Conservation (phyloP, 2,797 vertebrate genomes). For the Sus cebifrons region DNA sequence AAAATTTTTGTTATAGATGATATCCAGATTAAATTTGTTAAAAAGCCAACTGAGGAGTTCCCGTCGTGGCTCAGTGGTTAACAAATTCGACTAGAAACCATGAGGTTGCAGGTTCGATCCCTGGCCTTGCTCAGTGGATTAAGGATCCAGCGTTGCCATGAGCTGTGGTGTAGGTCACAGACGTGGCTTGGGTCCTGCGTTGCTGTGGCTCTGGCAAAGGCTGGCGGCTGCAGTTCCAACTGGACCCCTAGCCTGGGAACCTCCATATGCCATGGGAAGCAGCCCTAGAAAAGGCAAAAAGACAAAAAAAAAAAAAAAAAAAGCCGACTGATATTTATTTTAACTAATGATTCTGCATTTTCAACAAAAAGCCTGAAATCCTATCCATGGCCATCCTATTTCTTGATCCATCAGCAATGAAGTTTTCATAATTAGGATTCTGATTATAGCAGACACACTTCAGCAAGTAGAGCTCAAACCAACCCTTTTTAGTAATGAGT, state of each 20-base stretch:
- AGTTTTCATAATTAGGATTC: conserved; percentile 38
- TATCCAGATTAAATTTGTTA: conserved; percentile 18
- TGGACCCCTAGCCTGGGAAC: too few relatives aligned
- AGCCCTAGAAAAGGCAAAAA: too few relatives aligned
- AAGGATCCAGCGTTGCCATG: too few relatives aligned
- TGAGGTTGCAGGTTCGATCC: too few relatives aligned
- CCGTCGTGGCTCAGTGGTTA: too few relatives aligned
- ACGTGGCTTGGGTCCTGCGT: too few relatives aligned
- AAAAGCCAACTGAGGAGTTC: not conserved
- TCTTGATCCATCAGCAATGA: conserved; percentile 29
- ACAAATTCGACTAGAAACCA: too few relatives aligned
- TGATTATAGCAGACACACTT: not conserved
- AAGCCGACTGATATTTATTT: conserved; percentile 9
- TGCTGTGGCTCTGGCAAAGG: too few relatives aligned
- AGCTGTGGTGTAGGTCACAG: too few relatives aligned
- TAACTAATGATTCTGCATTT: conserved; percentile 54
- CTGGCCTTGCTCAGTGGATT: too few relatives aligned
- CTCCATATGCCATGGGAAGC: too few relatives aligned
- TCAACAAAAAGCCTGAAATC: conserved; percentile 47
- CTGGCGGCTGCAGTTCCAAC: too few relatives aligned
- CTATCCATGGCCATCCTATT: not conserved
- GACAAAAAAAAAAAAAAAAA: not conserved
- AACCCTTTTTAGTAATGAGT: not conserved
- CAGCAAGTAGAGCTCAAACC: not conserved
- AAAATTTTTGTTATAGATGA: not conserved